Conservation (phyloP, 2,113 vertebrate genomes). For the Bubo scandiacus region DNA sequence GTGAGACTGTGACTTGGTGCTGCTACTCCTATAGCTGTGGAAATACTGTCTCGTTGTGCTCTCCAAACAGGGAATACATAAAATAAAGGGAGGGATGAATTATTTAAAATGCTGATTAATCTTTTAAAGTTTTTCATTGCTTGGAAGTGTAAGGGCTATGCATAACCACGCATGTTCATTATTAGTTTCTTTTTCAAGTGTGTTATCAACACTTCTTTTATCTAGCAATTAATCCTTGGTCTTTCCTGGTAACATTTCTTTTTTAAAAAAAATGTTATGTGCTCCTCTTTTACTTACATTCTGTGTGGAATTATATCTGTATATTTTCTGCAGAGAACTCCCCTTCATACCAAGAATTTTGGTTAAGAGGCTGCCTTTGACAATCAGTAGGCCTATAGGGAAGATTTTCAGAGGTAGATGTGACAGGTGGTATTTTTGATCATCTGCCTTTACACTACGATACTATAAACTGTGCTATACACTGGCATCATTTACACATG, state of each 20-base stretch:
- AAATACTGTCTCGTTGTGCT: background rate
- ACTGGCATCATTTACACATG: background rate
- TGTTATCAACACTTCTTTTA: background rate
- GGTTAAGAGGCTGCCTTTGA: background rate
- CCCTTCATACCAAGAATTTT: background rate
- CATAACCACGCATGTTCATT: background rate
- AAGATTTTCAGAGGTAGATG: background rate
- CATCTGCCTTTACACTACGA: background rate
- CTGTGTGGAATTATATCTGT: background rate
- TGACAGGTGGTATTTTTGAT: background rate
- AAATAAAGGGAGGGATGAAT: background rate
- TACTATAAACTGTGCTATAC: background rate
- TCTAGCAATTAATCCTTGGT: background rate
- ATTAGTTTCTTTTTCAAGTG: background rate
- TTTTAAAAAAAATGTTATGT: background rate
- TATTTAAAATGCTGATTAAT: background rate
- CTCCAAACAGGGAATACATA: background rate
- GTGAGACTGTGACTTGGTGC: rapidly evolving
- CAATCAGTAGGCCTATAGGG: background rate
- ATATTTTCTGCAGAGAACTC: background rate
- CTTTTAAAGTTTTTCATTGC: background rate
- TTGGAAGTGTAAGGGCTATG: background rate
- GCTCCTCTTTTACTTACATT: background rate
- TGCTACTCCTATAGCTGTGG: background rate
- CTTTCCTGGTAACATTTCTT: background rate